These are phyloP conservation scores for Motacilla tschutschensis DNA, from an alignment of 2,113 vertebrate species.

Conservation along the genomic window DNA sequence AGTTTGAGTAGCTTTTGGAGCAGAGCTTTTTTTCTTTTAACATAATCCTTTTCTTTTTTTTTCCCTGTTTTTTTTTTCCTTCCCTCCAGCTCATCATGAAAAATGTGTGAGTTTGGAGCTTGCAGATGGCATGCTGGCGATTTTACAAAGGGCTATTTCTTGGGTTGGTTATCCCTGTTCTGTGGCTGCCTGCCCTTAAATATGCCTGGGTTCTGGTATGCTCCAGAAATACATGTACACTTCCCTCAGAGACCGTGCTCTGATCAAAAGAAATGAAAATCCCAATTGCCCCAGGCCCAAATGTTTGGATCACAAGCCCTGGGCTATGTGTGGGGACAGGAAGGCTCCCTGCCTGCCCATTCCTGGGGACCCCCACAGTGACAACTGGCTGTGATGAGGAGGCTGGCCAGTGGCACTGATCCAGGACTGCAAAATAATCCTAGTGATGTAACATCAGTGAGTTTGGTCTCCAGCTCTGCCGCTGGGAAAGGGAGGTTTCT, in stretches of 20 bases:
- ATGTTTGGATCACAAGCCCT: not conserved
- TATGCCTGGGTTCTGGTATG: not conserved
- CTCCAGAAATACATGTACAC: not conserved
- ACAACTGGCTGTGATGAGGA: not conserved
- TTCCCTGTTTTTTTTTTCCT: accelerated
- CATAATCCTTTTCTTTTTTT: not conserved
- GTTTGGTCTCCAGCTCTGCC: not conserved
- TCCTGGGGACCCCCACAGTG: not conserved
- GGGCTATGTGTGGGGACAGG: not conserved
- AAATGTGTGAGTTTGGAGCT: not conserved
- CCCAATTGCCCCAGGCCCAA: not conserved
- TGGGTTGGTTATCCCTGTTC: not conserved
- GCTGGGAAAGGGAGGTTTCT: not conserved
- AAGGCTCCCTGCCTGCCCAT: not conserved
- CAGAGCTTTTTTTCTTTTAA: not conserved
- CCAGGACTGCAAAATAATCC: not conserved
- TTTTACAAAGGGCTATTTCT: not conserved
- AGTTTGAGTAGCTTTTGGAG: slow-evolving; percentile 31
- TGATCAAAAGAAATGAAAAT: not conserved
- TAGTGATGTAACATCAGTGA: not conserved
- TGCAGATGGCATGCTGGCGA: not conserved
- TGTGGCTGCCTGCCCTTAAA: not conserved
- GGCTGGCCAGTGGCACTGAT: not conserved
- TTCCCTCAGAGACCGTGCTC: not conserved
- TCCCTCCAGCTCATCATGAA: not conserved